A percentile compares a stretch with the other conserved stretches of the same genome.
These are phyloP conservation scores for Archaeoteleia sp. DNA, from an alignment of 2,888 invertebrate species.

Conservation along the genomic window DNA sequence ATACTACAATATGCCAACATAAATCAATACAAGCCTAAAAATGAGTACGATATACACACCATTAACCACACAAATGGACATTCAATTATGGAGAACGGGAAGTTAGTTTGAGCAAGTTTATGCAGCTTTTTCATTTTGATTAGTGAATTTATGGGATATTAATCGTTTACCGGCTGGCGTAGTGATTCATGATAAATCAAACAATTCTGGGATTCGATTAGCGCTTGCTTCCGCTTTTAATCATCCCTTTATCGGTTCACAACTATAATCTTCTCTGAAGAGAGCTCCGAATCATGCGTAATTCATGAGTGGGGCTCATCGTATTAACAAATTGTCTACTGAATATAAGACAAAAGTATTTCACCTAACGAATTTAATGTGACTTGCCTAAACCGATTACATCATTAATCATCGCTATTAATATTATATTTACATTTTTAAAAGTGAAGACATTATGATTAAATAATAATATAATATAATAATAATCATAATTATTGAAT, in stretches of 20 bases:
- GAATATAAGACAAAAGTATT: constrained; percentile 13
- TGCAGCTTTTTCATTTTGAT: constrained; percentile 22
- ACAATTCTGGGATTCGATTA: constrained; percentile 31
- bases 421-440: no score
- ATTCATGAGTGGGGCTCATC: constrained; percentile 13
- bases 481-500: no score
- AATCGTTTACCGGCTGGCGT: constrained; percentile 26
- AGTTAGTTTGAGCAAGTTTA: constrained; percentile 33
- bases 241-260: constrained; percentile 29
- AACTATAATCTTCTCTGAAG: constrained; percentile 18
- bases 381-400: no score
- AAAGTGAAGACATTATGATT: no score
- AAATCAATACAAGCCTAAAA: no score
- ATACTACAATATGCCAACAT: no score
- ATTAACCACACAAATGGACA: constrained; percentile 18
- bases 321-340: constrained; percentile 19
- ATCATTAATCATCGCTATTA: no score
- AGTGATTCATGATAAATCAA: constrained; percentile 40
- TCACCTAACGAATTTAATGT: no score
- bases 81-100: constrained; percentile 24
- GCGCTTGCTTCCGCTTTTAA: constrained; percentile 33
- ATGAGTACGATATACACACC: constrained; percentile 8
- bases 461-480: no score
- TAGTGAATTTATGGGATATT: constrained; percentile 29
- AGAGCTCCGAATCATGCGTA: constrained; percentile 5